Evolutionary conservation across 2,113 vertebrate genomes (phyloP), one percentile per base, ranked within the genome.

Genomic region (Dicaeum eximium): DNA sequence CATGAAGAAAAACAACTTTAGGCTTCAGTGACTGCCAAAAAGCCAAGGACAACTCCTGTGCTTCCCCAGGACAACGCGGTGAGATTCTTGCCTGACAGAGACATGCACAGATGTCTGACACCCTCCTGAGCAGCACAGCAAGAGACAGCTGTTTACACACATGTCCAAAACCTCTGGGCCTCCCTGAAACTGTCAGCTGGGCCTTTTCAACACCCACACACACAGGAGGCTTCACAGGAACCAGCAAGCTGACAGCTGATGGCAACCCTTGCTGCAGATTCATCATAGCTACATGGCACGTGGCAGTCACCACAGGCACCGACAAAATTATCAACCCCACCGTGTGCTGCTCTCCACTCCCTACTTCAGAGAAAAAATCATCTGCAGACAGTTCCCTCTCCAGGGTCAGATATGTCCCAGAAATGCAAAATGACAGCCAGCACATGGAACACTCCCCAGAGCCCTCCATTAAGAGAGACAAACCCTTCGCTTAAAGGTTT

Each of bases 1-100:
- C 38, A 91, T 51, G 85, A 95, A 93, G 85, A 92, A 92, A 90
- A 91, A 80, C 87, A 91, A 90, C 79, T 83, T 85, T 18, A 35
- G 84, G 81, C 85, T 71, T 73, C 67, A 62, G 86, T 14, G 54
- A 54, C 80, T 88, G 93, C 95, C 93, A 95, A 95, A 96, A 93
- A 75, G 47, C 87, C 92, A 96, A 95, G 95, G 93, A 80, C 89
- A 73, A 27, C n/a, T 87, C 28, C 87, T 38, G 44, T 61, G 77
- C 58, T 42, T 92, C 54, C 73, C 73, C 91, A 82, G 47, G 62
- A 88, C 80, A 44, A 53, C 0, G 0, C 1, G 0, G 53, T 28
- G 73, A 86, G 91, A 75, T 75, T 38, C 62, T 25, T 73, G 50
- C 75, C 78, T 60, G 84, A 15, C 37, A 48, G 69, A 79, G 80